Conservation (phyloP, 2,888 invertebrate genomes). For the Idaea dimidiata region DNA sequence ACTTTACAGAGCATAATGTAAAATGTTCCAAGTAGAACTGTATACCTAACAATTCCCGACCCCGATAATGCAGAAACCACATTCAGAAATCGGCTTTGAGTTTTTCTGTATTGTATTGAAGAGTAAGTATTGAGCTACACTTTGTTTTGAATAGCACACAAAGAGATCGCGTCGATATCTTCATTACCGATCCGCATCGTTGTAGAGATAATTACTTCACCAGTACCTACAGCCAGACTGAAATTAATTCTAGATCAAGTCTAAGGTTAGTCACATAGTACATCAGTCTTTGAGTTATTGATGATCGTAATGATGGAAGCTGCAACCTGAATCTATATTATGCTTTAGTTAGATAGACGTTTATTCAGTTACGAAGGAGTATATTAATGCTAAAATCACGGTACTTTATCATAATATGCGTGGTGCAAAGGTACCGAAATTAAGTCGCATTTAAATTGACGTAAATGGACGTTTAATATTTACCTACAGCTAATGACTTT, state of each 20-base stretch:
- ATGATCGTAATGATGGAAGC: conserved; percentile 41
- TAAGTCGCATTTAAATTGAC: too few relatives aligned
- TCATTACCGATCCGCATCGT: conserved; percentile 65
- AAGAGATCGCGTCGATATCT: conserved; percentile 47
- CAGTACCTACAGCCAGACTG: conserved; percentile 42
- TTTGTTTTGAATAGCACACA: neutral
- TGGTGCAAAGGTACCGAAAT: too few relatives aligned
- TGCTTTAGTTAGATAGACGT: conserved; percentile 12
- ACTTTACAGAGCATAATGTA: too few relatives aligned
- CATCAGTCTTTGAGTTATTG: conserved; percentile 46
- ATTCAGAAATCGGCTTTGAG: too few relatives aligned
- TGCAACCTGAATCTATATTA: neutral
- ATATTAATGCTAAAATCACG: neutral
- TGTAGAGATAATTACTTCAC: conserved; percentile 62
- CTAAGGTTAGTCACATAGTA: conserved; percentile 51
- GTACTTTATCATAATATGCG: too few relatives aligned
- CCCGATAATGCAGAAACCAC: too few relatives aligned
- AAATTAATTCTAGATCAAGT: conserved; percentile 56
- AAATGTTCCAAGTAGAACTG: too few relatives aligned
- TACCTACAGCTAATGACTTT: too few relatives aligned
- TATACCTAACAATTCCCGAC: too few relatives aligned
- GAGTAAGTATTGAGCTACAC: neutral
- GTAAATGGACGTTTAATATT: too few relatives aligned
- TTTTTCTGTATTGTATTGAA: too few relatives aligned
- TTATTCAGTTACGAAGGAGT: neutral